Evolutionary conservation across 1,140 invertebrate genomes (phyloP), one percentile per base, ranked within the genome.

Genomic region (Brevipalpus yothersi): DNA sequence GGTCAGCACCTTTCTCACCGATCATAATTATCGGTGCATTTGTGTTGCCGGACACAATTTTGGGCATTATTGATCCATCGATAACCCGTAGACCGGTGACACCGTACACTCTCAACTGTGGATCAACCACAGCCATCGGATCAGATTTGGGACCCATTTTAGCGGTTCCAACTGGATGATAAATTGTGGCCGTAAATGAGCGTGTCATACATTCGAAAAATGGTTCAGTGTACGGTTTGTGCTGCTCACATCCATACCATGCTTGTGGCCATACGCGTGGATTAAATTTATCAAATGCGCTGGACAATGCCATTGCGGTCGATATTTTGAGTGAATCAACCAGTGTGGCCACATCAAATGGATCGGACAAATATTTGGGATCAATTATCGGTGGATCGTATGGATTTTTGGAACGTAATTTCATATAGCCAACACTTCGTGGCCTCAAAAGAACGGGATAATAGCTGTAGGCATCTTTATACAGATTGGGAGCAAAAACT

Each of bases 111-210:
- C 80, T 67, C 0, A 73, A 71, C 65, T 84, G 76, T 11, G 82
- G 80, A 71, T 93, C 88, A 0, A 93, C 88, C 0, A 93, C 90
- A 0, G 87, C 84, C 5, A 80, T 79, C 11, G 77, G 73, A 68
- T 90, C 86, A 77, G 80, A 82, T 54, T 80, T 79, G 0, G 83
- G 82, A 0, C 88, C 90, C 90, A 95, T 95, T 69, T 89, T 92
- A 57, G 83, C 85, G 0, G 88, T 91, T 0, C 87, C 86, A 0
- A 86, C 80, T 0, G 86, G 85, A 75, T 92, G 86, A 67, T 89
- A 90, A 49, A 82, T 79, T 0, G 86, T 88, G 1, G 75, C 56
- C 11, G 63, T 80, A 56, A 86, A 82, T 17, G 84, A 84, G 19
- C 84, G 72, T 10, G 85, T 82, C 65, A 85, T 82, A 67, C 86